Percentiles rank a stretch among this genome's conserved stretches.
These are phyloP conservation scores for Anoura caudifer DNA, from an alignment of 2,113 vertebrate genomes.

Conservation along the genomic window DNA sequence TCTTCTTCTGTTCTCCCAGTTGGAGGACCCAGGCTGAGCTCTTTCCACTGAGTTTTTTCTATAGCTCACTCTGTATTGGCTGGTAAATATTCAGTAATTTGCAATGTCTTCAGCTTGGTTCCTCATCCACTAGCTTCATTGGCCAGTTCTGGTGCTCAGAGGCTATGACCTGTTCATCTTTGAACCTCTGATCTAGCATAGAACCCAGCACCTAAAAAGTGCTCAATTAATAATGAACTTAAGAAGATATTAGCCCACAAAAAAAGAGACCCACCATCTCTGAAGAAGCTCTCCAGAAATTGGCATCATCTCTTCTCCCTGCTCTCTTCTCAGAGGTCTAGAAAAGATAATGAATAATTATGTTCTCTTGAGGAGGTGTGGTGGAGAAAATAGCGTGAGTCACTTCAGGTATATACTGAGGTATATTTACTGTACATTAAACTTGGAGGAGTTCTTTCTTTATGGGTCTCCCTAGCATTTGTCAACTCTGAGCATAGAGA, in stretches of 20 bases:
- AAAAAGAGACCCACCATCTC: not conserved
- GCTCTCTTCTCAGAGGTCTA: not conserved
- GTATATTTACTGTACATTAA: not conserved
- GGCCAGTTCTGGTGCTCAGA: not conserved
- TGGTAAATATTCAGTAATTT: not conserved
- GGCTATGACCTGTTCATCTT: not conserved
- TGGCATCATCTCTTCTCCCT: not conserved
- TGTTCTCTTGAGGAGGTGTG: not conserved
- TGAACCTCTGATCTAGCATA: not conserved
- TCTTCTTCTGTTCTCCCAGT: not conserved
- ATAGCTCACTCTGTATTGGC: not conserved
- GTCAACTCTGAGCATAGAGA: conserved; percentile 21
- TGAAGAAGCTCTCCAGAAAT: not conserved
- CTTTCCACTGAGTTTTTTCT: not conserved
- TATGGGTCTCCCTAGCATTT: not conserved
- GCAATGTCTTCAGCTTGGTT: not conserved
- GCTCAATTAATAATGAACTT: not conserved
- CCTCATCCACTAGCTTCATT: not conserved
- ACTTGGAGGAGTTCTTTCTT: not conserved
- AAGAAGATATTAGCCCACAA: not conserved
- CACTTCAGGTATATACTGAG: not conserved
- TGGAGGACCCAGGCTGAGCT: not conserved
- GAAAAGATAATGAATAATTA: not conserved
- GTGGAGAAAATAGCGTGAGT: not conserved
- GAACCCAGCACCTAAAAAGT: not conserved